Evolutionary conservation across 2,888 invertebrate genomes (phyloP), one percentile per base, ranked within the genome.

Genomic region (Ormyrus thymus): DNA sequence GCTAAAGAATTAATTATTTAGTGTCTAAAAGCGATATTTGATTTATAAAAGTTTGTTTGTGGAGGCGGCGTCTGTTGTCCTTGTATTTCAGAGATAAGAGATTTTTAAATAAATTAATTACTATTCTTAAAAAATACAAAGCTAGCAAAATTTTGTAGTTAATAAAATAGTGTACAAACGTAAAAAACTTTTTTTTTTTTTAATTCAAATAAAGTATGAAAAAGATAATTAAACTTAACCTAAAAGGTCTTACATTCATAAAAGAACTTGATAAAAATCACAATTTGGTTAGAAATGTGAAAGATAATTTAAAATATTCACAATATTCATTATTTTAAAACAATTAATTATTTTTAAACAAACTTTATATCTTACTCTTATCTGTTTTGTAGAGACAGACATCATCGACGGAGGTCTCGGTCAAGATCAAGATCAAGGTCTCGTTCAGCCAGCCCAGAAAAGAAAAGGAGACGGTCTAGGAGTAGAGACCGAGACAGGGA

Each of bases 371-470:
- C 43, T 10, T 45, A 61, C 6, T 29, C 29, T 61, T 45, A 43
- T 61, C 4, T 64, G 1, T 64, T 13, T 43, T 61, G 2, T 45
- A 78, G 78, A 76, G 81, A 81, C 45, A 71, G 81, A n/a, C 78
- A 81, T 61, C 81, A 91, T 84, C 89, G 91, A 51, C 91, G 93
- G 80, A 91, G 93, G 70, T 83, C 84, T 29, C 61, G 79, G 61
- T 93, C 93, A 1, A 92, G 92, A 77, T 93, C 93, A 79, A 91
- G 93, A 78, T 93, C 93, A 79, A 91, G 93, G 77, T 93, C 94
- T 1, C 91, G 92, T 66, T 93, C 93, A 48, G 89, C 89, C 8
- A 91, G 92, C 55, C 92, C 92, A 11, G 93, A 93, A 66, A 92
- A 93, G 71, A 91, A 93, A 51, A 91, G 93, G 50, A 91, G 93